Evolutionary conservation across 92 coral and sea anemone species (phyloP), one percentile per base, ranked within the genome.

Genomic region (Porites cylindrica): DNA sequence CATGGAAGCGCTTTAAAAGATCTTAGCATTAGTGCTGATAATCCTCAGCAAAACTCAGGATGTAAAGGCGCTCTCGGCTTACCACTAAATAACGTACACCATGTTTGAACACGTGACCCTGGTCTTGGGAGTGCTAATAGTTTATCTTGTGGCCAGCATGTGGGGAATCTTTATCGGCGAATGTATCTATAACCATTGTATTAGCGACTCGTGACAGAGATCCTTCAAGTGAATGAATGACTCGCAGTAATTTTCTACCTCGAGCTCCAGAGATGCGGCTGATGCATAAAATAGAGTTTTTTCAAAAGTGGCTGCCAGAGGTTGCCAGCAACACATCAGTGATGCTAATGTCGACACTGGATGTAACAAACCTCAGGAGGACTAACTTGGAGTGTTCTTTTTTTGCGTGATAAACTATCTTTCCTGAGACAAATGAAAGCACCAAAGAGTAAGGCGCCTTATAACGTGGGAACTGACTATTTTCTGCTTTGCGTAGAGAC

Each of bases 131-230:
- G 85, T 81, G 52, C 66, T 79, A 0, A 29, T 81, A 20, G 72
- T 58, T 81, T 81, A 81, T 47, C 85, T 81, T 18, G 67, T 81
- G 69, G 69, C 67, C 16, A 19, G 53, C 32, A 69, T 81, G 85
- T 81, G 85, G 77, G 77, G 85, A 16, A 69, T 81, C 21, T 81
- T 81, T 60, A 23, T 81, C 12, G 85, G 85, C 66, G 70, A 51
- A 32, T 12, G 72, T 4, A 69, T 81, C n/a, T 81, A 68, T n/a
- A 76, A 81, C 17, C 66, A 81, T 9, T 81, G 85, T 24, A 14
- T 81, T 68, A 81, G 77, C 26, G 20, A 18, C 59, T 79, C 29
- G 59, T 43, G 51, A 29, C 72, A 47, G 72, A 56, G 38, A 50
- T 14, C n/a, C 20, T 18, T 10, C 18, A 43, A 23, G 6, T 10